Base-by-base conservation (phyloP, 2,797 vertebrate genomes). In the Danio albolineatus region DNA sequence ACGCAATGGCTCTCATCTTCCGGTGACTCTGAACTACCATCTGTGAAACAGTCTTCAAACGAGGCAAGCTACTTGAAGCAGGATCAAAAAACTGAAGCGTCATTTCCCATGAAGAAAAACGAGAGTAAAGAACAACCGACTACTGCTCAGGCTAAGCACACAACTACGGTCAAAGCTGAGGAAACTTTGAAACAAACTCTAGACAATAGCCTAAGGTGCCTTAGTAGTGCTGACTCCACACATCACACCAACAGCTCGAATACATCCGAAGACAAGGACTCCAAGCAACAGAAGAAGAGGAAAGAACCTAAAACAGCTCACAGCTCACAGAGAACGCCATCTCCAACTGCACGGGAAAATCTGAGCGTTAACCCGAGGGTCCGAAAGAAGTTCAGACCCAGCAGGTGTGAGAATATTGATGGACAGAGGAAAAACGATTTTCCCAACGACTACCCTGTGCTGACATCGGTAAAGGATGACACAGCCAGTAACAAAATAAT, bases 281-380 rank as follows among this genome's bases (percentile, higher is more conserved):
- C 84, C 60, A 96, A 92, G 79, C 89, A 88, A 48, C 90, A 94
- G 80, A 97, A 94, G 87, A 97, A 94, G 54, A 91, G 93, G 80
- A 97, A 95, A 91, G 96, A 97, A 7, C 84, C 91, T 38, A 96
- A 94, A 78, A 86, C 90, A 36, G 72, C 89, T 44, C 88, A 90
- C 82, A 89, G 88, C 78, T 85, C 92, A 76, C 91, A 91, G 62
- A 94, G 92, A 71, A 86, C 91, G 73, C 89, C 90, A 71, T 93
- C 89, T 67, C 88, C 93, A 0, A 92, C 91, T 70, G 95, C 96
- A 67, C 91, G 94, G n/a, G 97, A 98, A 88, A 97, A 96, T 88
- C 82, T 94, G 16, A 92, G 91, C 3, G 88, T 93, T 9, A 94
- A 95, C 0, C 91, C 92, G 0, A 95, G 94, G 80, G 92, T 85